Base-by-base conservation (phyloP, 2,888 invertebrate species). In the Anagyrus pseudococci region DNA sequence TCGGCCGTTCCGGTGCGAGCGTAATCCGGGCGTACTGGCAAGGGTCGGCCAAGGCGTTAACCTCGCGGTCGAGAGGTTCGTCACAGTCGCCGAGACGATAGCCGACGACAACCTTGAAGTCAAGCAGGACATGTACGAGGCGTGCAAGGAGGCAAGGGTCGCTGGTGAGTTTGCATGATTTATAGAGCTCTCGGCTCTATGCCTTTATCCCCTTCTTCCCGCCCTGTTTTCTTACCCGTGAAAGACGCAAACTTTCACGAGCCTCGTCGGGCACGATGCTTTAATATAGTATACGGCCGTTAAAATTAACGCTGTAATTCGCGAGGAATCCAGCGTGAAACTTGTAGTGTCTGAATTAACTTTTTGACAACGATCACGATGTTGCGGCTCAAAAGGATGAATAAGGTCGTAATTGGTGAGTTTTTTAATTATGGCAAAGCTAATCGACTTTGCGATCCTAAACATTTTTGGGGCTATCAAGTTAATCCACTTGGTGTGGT, bases 101-200 rank as follows among this genome's bases (percentile, higher is more conserved):
- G 98, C 97, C 50, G 97, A 97, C 83, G 97, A 98, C 85, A 97
- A 98, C 85, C 91, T 92, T 29, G 98, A 98, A 83, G 95, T 99
- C 71, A 91, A 95, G 72, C 91, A 93, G 77, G 97, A 97, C 81
- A 98, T 99, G 98, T 96, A 94, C 82, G 94, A 97, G 75, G 98
- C 98, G 25, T 99, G 98, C 84, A 94, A 94, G 79, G 98, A 98
- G 80, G 98, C 98, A 17, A 85, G 97, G 73, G 88, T 92, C 76
- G 97, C 98, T 80, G 98, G 98, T 96, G 81, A 82, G 82, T 79
- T 6, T n/a, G 19, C n/a, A 23, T 40, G 26, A 17, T 26, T 22
- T 44, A 37, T 15, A 37, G 3, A 37, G 15, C 2, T 4, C 33
- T 37, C 33, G n/a, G n/a, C 33, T 37, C 8, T 37, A 15, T 37